phyloP scores from a whole-genome alignment of 2,797 vertebrate species.

The Lutjanus campechanus region DNA sequence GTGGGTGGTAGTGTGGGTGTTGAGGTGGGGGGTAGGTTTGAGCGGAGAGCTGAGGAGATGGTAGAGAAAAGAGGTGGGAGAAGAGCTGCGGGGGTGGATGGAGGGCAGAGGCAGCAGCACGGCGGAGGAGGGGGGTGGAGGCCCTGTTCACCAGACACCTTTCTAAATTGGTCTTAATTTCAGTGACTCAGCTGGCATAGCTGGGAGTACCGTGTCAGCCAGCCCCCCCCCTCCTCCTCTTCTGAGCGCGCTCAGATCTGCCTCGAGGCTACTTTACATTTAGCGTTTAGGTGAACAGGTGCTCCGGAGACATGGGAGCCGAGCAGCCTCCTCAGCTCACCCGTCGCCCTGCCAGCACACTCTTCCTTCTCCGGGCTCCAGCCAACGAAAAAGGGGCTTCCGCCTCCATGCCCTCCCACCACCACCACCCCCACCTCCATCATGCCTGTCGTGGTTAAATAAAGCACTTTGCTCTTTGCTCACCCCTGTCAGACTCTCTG shows the following conservation, averaged over 20 bases:
- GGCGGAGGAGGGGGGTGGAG: conserved; percentile 23
- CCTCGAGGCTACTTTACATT: conserved; percentile 75
- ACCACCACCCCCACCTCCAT: neutral
- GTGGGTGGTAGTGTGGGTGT: conserved; percentile 48
- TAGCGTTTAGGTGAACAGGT: conserved; percentile 82
- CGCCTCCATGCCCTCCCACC: conserved; percentile 9
- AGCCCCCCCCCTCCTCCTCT: conserved; percentile 22
- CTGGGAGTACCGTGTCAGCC: conserved; percentile 84
- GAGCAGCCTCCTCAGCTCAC: conserved; percentile 50
- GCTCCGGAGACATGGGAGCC: conserved; percentile 60
- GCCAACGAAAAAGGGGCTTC: conserved; percentile 40
- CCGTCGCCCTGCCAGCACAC: conserved; percentile 28
- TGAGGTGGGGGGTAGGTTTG: conserved; percentile 23
- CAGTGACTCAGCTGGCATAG: conserved; percentile 88
- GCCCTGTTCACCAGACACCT: conserved; percentile 84
- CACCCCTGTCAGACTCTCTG: conserved; percentile 57
- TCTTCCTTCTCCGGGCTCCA: conserved; percentile 30
- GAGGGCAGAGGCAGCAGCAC: conserved; percentile 48
- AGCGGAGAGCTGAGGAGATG: conserved; percentile 27
- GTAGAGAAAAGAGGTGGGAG: conserved; percentile 24
- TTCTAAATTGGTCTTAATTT: conserved; percentile 89
- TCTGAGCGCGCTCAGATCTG: conserved; percentile 63
- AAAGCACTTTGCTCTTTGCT: conserved; percentile 79
- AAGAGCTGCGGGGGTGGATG: conserved; percentile 54
- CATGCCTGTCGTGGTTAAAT: conserved; percentile 70